Conservation (phyloP, 2,888 invertebrate genomes). For the Callyntrura guangdongensis region DNA sequence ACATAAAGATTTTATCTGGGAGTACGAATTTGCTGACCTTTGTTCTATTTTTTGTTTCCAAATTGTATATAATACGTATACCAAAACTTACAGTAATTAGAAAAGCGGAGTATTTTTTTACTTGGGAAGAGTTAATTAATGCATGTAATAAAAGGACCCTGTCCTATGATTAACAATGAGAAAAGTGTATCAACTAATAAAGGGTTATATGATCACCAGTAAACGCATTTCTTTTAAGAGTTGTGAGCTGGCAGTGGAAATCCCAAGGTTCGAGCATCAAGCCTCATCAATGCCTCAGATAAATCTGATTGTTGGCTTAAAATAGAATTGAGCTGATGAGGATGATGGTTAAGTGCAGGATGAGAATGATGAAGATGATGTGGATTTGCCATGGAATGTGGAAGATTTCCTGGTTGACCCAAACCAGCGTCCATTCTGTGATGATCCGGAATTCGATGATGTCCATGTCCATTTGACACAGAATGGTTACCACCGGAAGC, state of each 20-base stretch:
- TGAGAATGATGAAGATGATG: conserved; percentile 82
- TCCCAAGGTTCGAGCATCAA: conserved; percentile 83
- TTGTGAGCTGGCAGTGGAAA: conserved; percentile 85
- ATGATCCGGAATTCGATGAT: conserved; percentile 81
- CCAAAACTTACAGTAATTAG: conserved; percentile 9
- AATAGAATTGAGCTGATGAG: conserved; percentile 83
- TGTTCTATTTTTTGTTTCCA: neutral
- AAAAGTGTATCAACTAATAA: neutral
- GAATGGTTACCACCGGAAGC: conserved; percentile 77
- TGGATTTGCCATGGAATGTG: conserved; percentile 81
- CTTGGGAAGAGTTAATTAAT: conserved; percentile 21
- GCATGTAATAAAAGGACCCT: conserved; percentile 56
- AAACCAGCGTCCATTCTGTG: conserved; percentile 78
- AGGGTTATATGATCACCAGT: conserved; percentile 7
- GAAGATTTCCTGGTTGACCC: conserved; percentile 80
- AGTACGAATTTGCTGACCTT: neutral
- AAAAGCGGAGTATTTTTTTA: conserved; percentile 67
- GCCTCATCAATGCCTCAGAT: conserved; percentile 83
- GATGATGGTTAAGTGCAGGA: conserved; percentile 83
- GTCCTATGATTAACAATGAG: conserved; percentile 49
- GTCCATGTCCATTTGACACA: conserved; percentile 80
- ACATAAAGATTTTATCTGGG: too few relatives aligned
- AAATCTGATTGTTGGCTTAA: conserved; percentile 84
- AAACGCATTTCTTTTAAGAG: conserved; percentile 78
- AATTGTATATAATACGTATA: conserved; percentile 20